Conservation (phyloP, 2,888 invertebrate genomes). For the Eremobia ochroleuca region DNA sequence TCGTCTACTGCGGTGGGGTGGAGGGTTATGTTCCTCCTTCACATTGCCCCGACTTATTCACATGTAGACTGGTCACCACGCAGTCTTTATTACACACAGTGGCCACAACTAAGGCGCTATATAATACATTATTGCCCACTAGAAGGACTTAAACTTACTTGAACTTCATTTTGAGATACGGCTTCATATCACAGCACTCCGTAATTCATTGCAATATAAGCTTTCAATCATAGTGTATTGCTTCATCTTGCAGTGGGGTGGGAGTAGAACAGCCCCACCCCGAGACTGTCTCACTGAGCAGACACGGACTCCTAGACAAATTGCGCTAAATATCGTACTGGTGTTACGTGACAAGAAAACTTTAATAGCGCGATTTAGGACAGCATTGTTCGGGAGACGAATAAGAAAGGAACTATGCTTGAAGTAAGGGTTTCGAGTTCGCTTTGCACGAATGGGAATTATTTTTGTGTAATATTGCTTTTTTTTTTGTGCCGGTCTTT, state of each 20-base stretch:
- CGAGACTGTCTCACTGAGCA: conserved; percentile 47
- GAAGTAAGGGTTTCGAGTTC: not conserved
- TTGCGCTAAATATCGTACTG: accelerated
- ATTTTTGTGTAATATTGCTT: not conserved
- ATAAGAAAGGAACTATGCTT: not conserved
- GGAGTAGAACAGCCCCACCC: conserved; percentile 28
- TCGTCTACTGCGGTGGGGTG: conserved; percentile 47
- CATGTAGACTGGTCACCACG: not conserved
- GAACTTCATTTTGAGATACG: too few relatives aligned
- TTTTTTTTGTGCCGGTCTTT: too few relatives aligned
- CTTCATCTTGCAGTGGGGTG: not conserved
- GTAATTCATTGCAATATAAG: too few relatives aligned
- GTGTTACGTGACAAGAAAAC: conserved; percentile 8
- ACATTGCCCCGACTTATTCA: conserved; percentile 17
- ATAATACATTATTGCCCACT: too few relatives aligned
- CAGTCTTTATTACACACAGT: too few relatives aligned
- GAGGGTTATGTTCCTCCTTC: conserved; percentile 15
- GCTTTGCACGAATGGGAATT: not conserved
- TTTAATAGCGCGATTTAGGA: conserved; percentile 44
- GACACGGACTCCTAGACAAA: conserved; percentile 27
- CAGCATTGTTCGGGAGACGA: not conserved
- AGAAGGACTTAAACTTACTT: too few relatives aligned
- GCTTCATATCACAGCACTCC: too few relatives aligned
- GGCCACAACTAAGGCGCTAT: too few relatives aligned
- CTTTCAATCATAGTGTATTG: conserved; percentile 19